Base-by-base conservation (phyloP, 1,140 invertebrate genomes). In the Drosophila watanabei region DNA sequence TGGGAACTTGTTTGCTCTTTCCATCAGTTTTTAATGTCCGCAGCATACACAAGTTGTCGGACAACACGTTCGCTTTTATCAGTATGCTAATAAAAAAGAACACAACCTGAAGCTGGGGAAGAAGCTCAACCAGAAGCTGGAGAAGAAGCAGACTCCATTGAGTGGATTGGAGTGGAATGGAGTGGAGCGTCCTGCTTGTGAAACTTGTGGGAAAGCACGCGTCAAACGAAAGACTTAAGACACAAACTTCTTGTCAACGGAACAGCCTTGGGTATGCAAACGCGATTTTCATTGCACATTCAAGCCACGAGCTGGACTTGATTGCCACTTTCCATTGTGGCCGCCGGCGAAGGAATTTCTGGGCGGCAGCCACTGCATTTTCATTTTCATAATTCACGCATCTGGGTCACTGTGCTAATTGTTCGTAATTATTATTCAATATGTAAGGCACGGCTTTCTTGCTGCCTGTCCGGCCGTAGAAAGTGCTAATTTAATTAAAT, bases 381-480 rank as follows among this genome's bases (percentile, higher is more conserved):
- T 57, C 56, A 75, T 65, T 60, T 68, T 75, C 65, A 77, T 79
- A 89, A 85, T 85, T 75, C 56, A 89, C 20, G 60, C 75, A 90
- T 89, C 69, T 79, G 76, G 86, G 86, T 90, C 79, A 73, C 71
- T 76, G 82, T 82, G 86, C 86, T 89, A 89, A 90, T 86, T 86
- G 82, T 32, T 60, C 48, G 59, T 86, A 90, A 89, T 89, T 89
- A 89, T 89, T 90, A 89, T 89, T 89, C 86, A 89, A 89, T 89
- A 90, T 77, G 62, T 54, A 46, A 82, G 76, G 33, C 71, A 51
- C 48, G 46, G n/a, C 69, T 48, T 51, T 75, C 57, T 28, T 56
- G 54, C 51, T 4, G 49, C 10, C n/a, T 20, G 30, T 52, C 11
- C 30, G 51, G 51, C 41, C 13, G 75, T 90, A 89, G 86, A 89